Percentiles rank a stretch among this genome's conserved stretches.
Evolutionary conservation across 2,888 invertebrate genomes (phyloP).

Genomic region (Yponomeuta malinellus): DNA sequence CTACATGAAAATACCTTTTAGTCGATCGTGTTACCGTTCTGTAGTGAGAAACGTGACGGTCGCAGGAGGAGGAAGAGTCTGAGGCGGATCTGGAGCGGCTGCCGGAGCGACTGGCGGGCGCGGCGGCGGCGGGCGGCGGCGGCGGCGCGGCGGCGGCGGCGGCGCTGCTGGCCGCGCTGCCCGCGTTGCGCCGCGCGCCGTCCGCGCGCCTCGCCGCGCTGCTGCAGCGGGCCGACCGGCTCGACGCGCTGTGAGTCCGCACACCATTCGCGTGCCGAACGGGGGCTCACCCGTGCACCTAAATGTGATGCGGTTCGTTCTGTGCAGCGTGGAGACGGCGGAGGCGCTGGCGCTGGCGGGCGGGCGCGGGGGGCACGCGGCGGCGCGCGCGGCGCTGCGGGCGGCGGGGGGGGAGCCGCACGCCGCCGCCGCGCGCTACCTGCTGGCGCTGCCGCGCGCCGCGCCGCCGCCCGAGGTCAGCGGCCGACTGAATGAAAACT

Average conservation of each 20-base stretch:
- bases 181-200: slow-evolving; percentile 77
- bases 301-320: background rate
- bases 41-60: slow-evolving; percentile 15
- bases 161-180: slow-evolving; percentile 65
- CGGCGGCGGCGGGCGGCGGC: slow-evolving; percentile 57
- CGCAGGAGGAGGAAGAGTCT: slow-evolving; percentile 19
- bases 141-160: slow-evolving; percentile 39
- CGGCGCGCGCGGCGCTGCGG: slow-evolving; percentile 77
- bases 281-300: slow-evolving; percentile 67
- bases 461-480: too few relatives aligned
- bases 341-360: slow-evolving; percentile 78
- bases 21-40: too few relatives aligned
- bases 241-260: slow-evolving; percentile 83
- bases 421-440: slow-evolving; percentile 11
- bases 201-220: slow-evolving; percentile 58
- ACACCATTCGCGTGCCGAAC: slow-evolving; percentile 57
- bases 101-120: slow-evolving; percentile 50
- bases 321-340: slow-evolving; percentile 54
- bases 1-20: too few relatives aligned
- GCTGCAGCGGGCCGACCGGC: slow-evolving; percentile 79
- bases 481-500: too few relatives aligned
- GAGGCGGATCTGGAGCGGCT: slow-evolving; percentile 57
- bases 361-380: slow-evolving; percentile 80
- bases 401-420: slow-evolving; percentile 33
- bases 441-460: slow-evolving; percentile 2